Conservation (phyloP, 30 jellyfish, hydroid and myxozoan genomes). For the Aurelia coerulea region DNA sequence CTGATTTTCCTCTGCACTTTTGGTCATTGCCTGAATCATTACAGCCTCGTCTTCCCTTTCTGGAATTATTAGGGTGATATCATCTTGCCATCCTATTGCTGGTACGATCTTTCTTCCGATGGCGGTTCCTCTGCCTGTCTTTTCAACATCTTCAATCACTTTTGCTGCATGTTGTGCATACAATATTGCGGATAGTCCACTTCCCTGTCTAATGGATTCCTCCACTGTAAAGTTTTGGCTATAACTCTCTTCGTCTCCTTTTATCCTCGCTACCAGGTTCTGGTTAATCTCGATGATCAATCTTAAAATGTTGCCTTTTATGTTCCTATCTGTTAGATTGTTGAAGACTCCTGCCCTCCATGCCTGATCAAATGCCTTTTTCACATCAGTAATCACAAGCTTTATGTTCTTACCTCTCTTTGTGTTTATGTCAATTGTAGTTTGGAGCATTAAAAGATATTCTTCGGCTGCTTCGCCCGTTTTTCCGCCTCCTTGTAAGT, state of each 20-base stretch:
- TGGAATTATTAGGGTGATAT: conserved; percentile 3
- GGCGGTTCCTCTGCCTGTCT: not conserved
- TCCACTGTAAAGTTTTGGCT: not conserved
- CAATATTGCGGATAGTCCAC: conserved; percentile 4
- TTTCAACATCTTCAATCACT: not conserved
- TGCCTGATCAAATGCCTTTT: no score
- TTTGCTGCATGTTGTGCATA: not conserved
- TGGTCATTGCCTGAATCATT: not conserved
- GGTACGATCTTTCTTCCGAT: not conserved
- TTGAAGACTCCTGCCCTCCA: not conserved
- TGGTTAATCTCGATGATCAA: not conserved
- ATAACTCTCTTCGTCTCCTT: conserved; percentile 1
- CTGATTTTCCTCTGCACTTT: no score
- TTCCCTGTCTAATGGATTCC: conserved; percentile 16
- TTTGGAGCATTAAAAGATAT: no score
- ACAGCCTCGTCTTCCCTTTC: not conserved
- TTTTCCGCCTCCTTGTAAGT: no score
- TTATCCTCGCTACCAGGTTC: not conserved
- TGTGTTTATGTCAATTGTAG: no score
- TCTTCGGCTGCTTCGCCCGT: no score
- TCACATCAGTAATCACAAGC: no score
- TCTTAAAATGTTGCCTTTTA: not conserved
- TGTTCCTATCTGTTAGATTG: not conserved
- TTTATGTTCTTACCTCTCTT: no score
- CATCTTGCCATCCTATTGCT: conserved; percentile 5